These are phyloP conservation scores for Tokudaia muenninki DNA, from an alignment of 2,797 vertebrate species.

Conservation along the genomic window DNA sequence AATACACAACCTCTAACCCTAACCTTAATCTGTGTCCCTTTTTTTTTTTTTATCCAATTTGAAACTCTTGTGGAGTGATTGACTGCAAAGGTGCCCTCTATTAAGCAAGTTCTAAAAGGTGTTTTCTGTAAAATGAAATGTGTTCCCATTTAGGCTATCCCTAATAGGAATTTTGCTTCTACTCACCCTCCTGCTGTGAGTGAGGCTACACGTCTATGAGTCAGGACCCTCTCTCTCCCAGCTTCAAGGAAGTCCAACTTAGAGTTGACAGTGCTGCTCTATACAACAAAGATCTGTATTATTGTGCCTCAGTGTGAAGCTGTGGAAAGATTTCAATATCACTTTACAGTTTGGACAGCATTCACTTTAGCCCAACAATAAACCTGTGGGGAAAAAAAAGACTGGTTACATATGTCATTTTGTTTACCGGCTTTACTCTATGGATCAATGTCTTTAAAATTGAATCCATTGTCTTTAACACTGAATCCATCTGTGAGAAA, in stretches of 20 bases:
- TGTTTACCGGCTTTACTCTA: neutral
- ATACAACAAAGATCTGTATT: neutral
- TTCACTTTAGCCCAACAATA: slow-evolving; percentile 26
- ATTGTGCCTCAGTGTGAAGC: neutral
- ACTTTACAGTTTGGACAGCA: neutral
- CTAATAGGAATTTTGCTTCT: neutral
- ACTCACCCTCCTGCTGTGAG: neutral
- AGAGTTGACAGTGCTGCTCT: neutral
- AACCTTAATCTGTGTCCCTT: slow-evolving; percentile 38
- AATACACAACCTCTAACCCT: slow-evolving; percentile 54
- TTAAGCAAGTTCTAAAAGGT: slow-evolving; percentile 32
- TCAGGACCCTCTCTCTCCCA: neutral
- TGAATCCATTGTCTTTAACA: neutral
- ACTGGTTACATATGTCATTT: neutral
- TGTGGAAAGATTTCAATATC: neutral
- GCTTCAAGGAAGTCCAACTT: neutral
- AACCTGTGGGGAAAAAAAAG: slow-evolving; percentile 2
- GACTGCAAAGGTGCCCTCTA: slow-evolving; percentile 54
- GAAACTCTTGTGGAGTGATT: slow-evolving; percentile 38
- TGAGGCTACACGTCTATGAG: neutral
- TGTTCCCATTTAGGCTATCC: neutral
- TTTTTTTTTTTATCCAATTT: neutral
- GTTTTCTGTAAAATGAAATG: slow-evolving; percentile 47
- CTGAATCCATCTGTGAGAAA: neutral
- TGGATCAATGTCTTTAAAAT: neutral